phyloP scores from a whole-genome alignment of 2,113 vertebrate species.

The Seriola aureovittata region DNA sequence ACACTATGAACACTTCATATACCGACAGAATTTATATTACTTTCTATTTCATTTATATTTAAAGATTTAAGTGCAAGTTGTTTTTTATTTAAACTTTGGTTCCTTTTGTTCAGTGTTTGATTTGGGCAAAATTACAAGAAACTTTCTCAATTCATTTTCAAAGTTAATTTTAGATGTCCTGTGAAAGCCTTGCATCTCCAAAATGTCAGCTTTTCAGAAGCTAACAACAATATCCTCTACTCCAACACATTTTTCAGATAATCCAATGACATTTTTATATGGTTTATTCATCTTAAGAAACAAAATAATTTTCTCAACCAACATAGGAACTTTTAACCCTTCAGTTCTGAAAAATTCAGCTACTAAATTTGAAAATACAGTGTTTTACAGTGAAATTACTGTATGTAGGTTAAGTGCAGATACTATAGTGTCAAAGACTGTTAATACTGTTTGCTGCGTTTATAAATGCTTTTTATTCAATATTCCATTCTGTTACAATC shows the following conservation, averaged over 20 bases:
- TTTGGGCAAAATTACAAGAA: not conserved
- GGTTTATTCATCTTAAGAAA: not conserved
- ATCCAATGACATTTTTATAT: not conserved
- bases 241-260: not conserved
- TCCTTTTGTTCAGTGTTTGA: not conserved
- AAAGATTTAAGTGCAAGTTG: not conserved
- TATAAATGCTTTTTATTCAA: slow-evolving; percentile 25
- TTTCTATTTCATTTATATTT: not conserved
- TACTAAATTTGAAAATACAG: not conserved
- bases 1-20: not conserved
- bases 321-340: not conserved
- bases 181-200: no score
- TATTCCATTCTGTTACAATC: slow-evolving; percentile 6
- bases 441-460: slow-evolving; percentile 2
- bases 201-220: not conserved
- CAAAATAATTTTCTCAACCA: not conserved
- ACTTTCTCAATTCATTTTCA: not conserved
- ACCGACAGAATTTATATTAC: not conserved
- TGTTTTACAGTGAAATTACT: not conserved
- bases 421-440: not conserved
- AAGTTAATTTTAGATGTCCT: not conserved
- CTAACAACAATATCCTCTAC: not conserved
- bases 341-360: not conserved
- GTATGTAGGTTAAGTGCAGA: not conserved
- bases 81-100: not conserved